phyloP scores from a whole-genome alignment of 2,888 invertebrate species.

The Aplocera efformata region DNA sequence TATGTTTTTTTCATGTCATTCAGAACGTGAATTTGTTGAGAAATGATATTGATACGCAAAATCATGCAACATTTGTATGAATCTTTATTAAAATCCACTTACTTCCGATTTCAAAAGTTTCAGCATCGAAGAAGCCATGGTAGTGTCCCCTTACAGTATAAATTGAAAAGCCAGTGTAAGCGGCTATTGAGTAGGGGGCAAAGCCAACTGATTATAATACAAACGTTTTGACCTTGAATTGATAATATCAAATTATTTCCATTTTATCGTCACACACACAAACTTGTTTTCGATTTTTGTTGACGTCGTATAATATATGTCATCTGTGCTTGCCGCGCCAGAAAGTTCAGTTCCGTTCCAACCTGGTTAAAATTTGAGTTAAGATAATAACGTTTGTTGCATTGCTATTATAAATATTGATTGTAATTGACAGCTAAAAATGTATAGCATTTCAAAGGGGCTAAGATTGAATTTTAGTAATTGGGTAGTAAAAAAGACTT shows the following conservation, averaged over 20 bases:
- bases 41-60: no score
- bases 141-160: constrained; percentile 23
- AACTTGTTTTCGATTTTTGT: constrained; percentile 30
- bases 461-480: no score
- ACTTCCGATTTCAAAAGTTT: constrained; percentile 71
- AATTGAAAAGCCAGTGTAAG: constrained; percentile 30
- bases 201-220: constrained; percentile 70
- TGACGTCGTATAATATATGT: constrained; percentile 1
- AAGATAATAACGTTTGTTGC: no score
- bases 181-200: constrained; percentile 47
- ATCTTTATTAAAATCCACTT: constrained; percentile 38
- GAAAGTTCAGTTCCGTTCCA: no score
- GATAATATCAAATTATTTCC: constrained; percentile 61
- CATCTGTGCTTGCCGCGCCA: no score
- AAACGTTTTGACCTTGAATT: constrained; percentile 71
- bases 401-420: no score
- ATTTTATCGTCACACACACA: constrained; percentile 31
- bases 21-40: no score
- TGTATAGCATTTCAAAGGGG: no score
- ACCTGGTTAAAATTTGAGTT: no score
- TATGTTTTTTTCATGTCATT: no score
- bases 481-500: no score
- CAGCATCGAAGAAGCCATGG: constrained; percentile 70
- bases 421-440: no score
- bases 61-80: not conserved